Percentiles rank a stretch among this genome's conserved stretches.
Evolutionary conservation across 2,797 vertebrate genomes (phyloP).

Genomic region (Rhinogobio ventralis): DNA sequence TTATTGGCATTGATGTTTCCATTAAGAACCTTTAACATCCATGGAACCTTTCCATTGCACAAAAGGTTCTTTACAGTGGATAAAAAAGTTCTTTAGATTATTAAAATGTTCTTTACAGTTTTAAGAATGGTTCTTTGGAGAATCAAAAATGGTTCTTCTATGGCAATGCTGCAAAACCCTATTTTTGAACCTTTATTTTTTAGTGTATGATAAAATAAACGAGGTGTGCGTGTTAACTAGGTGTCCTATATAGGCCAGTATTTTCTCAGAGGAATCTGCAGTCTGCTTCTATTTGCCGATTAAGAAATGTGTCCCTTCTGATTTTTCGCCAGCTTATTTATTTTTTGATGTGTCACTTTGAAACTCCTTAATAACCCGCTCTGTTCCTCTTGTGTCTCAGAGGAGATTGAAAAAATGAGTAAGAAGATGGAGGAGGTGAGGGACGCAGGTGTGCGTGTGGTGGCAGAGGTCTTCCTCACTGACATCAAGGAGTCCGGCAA

Average conservation of each 20-base stretch:
- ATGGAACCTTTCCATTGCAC: neutral
- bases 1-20: neutral
- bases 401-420: slow-evolving; percentile 95
- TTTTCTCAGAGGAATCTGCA: neutral
- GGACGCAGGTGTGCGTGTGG: slow-evolving; percentile 87
- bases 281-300: neutral
- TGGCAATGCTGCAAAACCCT: neutral
- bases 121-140: neutral
- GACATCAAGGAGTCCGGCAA: slow-evolving; percentile 85
- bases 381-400: slow-evolving; percentile 71
- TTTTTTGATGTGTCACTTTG: slow-evolving; percentile 1
- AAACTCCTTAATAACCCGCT: slow-evolving; percentile 11
- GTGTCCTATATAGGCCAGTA: neutral
- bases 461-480: slow-evolving; percentile 90
- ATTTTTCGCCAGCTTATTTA: neutral
- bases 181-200: neutral
- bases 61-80: neutral
- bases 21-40: neutral
- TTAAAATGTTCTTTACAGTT: neutral
- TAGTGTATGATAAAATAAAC: neutral
- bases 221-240: neutral
- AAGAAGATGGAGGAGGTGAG: slow-evolving; percentile 98
- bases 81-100: neutral
- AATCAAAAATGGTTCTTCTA: neutral
- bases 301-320: neutral